Percentiles rank a stretch among this genome's conserved stretches.
These are phyloP conservation scores for Tinamus guttatus DNA, from an alignment of 2,113 vertebrate species.

Conservation along the genomic window DNA sequence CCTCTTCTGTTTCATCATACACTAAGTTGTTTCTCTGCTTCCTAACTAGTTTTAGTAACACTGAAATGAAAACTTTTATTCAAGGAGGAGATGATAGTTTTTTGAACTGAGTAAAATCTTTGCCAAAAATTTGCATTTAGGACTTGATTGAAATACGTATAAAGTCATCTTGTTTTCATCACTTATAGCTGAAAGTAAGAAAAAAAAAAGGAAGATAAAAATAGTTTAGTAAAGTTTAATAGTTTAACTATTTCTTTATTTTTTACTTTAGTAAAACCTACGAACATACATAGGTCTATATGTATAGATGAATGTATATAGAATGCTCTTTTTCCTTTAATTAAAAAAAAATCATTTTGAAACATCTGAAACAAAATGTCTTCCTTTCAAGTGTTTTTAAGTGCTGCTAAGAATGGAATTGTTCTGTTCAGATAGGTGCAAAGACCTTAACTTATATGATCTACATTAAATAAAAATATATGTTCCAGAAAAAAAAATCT, in stretches of 20 bases:
- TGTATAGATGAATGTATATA: neutral
- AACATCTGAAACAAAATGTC: neutral
- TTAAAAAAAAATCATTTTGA: neutral
- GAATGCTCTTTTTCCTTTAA: neutral
- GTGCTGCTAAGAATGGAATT: neutral
- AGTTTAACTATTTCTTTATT: neutral
- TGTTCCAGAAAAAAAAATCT: neutral
- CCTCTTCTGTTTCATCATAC: neutral
- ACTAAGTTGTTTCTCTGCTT: neutral
- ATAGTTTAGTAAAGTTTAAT: neutral
- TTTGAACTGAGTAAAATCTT: neutral
- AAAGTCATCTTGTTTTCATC: neutral
- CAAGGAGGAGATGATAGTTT: accelerated
- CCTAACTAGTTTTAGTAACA: neutral
- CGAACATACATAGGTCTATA: neutral
- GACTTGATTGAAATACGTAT: neutral
- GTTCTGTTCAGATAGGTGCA: neutral
- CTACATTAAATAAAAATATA: neutral
- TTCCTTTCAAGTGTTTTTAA: neutral
- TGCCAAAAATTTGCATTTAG: neutral
- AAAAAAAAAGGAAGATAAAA: neutral
- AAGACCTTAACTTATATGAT: accelerated
- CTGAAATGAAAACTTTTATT: neutral
- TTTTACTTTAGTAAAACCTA: neutral
- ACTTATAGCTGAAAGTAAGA: neutral